These are phyloP conservation scores for Ruditapes philippinarum DNA, from an alignment of 1,140 invertebrate species.

Conservation along the genomic window DNA sequence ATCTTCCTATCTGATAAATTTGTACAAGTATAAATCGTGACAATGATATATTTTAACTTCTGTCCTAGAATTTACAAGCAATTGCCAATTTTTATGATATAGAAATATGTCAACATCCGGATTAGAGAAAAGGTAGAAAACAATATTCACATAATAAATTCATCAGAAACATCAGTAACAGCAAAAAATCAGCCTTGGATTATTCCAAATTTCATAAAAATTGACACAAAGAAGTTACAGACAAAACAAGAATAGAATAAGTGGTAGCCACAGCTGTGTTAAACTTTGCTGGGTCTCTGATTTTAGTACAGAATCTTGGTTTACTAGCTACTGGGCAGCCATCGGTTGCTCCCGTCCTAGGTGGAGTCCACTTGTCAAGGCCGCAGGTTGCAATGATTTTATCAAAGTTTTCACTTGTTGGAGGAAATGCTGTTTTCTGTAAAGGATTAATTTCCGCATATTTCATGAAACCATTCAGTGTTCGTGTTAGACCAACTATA, in stretches of 20 bases:
- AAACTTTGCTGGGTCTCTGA: background rate
- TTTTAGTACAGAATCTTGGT: conserved; percentile 62
- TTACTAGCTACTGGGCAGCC: conserved; percentile 18
- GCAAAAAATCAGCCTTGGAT: background rate
- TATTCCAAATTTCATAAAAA: too few relatives aligned
- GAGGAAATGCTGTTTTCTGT: conserved; percentile 48
- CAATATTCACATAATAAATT: too few relatives aligned
- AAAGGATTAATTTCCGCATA: conserved; percentile 48
- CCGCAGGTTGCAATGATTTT: conserved; percentile 42
- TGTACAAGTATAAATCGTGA: too few relatives aligned
- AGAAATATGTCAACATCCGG: too few relatives aligned
- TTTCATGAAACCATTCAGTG: conserved; percentile 38
- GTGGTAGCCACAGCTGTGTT: background rate
- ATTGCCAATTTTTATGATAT: too few relatives aligned
- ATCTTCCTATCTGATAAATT: too few relatives aligned
- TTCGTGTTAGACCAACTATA: conserved; percentile 36
- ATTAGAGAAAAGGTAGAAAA: too few relatives aligned
- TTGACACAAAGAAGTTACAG: background rate
- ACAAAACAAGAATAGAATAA: background rate
- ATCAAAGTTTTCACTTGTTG: conserved; percentile 48
- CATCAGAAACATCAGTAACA: too few relatives aligned
- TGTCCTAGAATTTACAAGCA: too few relatives aligned
- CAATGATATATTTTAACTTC: too few relatives aligned
- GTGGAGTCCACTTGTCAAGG: conserved; percentile 44
- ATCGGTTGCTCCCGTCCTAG: conserved; percentile 14